phyloP scores from a whole-genome alignment of 2,888 invertebrate species.

The Kryphioiulus occultus region DNA sequence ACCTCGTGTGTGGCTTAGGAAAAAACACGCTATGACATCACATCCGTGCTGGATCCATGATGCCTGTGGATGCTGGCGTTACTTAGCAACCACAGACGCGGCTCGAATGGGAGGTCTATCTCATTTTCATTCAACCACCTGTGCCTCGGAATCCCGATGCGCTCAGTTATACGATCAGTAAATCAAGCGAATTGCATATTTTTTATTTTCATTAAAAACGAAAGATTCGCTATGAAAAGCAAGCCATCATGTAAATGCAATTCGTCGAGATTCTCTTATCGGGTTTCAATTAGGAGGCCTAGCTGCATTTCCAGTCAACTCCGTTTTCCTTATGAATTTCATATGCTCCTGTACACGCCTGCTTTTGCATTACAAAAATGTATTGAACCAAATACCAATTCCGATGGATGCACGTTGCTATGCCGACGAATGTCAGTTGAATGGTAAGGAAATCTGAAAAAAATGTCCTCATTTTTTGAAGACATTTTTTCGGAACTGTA shows the following conservation, averaged over 20 bases:
- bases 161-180: not conserved
- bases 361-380: not conserved
- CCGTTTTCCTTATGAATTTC: not conserved
- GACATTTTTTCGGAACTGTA: not conserved
- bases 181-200: not conserved
- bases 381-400: slow-evolving; percentile 3
- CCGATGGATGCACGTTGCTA: not conserved
- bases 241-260: not conserved
- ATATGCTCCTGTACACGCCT: not conserved
- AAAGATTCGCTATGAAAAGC: not conserved
- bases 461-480: not conserved
- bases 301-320: not conserved
- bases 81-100: not conserved
- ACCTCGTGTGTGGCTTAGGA: not conserved
- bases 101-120: slow-evolving; percentile 10
- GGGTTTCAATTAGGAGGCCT: not conserved
- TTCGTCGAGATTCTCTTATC: not conserved
- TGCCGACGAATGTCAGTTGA: not conserved
- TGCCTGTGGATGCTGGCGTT: not conserved
- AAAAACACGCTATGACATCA: not conserved
- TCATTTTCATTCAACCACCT: not conserved
- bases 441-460: not conserved
- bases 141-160: not conserved
- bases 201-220: not conserved
- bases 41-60: not conserved